A percentile compares a stretch with the other conserved stretches of the same genome.
Evolutionary conservation across 92 coral and sea anemone genomes (phyloP).

Genomic region (Heteractis magnifica): DNA sequence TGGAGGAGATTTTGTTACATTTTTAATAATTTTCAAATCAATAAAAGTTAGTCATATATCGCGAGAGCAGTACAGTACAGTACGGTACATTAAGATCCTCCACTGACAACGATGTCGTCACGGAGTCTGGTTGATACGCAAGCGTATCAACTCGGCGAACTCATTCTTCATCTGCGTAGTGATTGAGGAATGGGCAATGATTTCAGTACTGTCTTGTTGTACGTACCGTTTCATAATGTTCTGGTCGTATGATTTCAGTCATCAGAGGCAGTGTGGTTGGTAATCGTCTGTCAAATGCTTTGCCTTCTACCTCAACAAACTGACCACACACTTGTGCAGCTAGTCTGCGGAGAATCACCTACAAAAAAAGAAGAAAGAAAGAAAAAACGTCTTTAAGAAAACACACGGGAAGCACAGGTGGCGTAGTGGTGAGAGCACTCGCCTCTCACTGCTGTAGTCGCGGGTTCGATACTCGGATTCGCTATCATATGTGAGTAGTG

Average conservation of each 20-base stretch:
- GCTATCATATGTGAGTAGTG: too few species aligned
- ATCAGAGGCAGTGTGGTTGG: conserved; percentile 64
- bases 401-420: too few species aligned
- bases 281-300: conserved; percentile 71
- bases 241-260: conserved; percentile 62
- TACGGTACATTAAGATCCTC: neutral
- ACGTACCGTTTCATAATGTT: conserved; percentile 62
- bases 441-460: too few species aligned
- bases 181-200: neutral
- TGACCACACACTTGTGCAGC: conserved; percentile 89
- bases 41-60: too few species aligned
- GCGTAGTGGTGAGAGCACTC: too few species aligned
- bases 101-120: neutral
- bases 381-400: too few species aligned
- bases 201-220: neutral
- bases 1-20: too few species aligned
- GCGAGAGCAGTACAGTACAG: neutral
- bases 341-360: conserved; percentile 76
- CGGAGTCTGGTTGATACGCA: neutral
- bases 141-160: neutral
- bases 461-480: too few species aligned
- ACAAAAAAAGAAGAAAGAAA: neutral
- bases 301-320: conserved; percentile 85
- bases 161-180: neutral
- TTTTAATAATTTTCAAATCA: too few species aligned